phyloP scores from a whole-genome alignment of 1,140 invertebrate species.

The Tetramorium parvispinum region DNA sequence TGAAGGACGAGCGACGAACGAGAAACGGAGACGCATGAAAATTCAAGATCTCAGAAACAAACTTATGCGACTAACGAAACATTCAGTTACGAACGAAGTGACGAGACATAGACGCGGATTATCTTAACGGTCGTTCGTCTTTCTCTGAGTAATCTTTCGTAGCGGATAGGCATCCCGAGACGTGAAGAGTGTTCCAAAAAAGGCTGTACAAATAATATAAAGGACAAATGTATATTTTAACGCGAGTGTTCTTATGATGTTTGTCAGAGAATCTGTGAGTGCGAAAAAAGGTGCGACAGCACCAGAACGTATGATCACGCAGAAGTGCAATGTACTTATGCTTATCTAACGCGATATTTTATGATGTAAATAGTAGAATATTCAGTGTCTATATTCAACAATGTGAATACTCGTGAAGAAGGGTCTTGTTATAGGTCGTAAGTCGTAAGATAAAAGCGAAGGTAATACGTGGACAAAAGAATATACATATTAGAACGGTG shows the following conservation, averaged over 20 bases:
- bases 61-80: slow-evolving; percentile 19
- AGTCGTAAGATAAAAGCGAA: background rate
- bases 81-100: slow-evolving; percentile 47
- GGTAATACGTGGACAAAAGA: background rate
- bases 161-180: background rate
- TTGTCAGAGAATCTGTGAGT: background rate
- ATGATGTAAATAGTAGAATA: background rate
- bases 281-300: background rate
- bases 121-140: slow-evolving; percentile 6
- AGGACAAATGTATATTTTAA: slow-evolving; percentile 28
- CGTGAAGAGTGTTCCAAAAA: slow-evolving; percentile 20
- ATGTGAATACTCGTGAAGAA: slow-evolving; percentile 7
- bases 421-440: background rate
- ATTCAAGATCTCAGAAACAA: slow-evolving; percentile 38
- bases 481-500: background rate
- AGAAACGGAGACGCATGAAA: background rate
- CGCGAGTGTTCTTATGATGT: background rate
- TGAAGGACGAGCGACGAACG: background rate
- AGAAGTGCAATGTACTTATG: background rate
- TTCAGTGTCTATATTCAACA: background rate
- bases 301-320: background rate
- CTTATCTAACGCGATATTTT: background rate
- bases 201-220: slow-evolving; percentile 36
- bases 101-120: slow-evolving; percentile 16
- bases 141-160: background rate